Percentiles rank a stretch among this genome's conserved stretches.
Conservation (phyloP, 2,888 invertebrate species). For the Noctua janthe region DNA sequence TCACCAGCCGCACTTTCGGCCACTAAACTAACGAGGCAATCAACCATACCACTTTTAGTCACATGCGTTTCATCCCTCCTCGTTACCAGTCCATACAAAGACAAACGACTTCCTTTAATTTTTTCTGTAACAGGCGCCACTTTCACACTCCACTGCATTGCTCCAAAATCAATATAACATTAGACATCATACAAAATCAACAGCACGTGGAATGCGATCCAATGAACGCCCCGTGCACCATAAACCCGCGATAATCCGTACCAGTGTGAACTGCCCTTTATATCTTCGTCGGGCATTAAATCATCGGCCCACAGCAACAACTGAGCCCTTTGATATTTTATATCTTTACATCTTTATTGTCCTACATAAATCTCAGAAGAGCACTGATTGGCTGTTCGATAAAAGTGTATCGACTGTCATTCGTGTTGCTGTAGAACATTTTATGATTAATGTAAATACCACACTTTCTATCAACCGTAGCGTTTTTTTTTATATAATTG, state of each 20-base stretch:
- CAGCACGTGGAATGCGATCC: conserved; percentile 53
- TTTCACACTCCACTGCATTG: conserved; percentile 28
- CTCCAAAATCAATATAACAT: conserved; percentile 12
- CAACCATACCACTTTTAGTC: too few species aligned
- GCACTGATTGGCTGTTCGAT: conserved; percentile 70
- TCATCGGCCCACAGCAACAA: conserved; percentile 65
- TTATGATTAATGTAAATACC: conserved; percentile 61
- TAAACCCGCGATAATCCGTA: conserved; percentile 55
- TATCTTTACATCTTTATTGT: conserved; percentile 77
- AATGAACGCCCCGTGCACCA: conserved; percentile 23
- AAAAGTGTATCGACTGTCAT: conserved; percentile 71
- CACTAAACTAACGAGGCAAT: too few species aligned
- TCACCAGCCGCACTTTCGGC: too few species aligned
- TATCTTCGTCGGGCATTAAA: conserved; percentile 68
- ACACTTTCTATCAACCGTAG: conserved; percentile 61
- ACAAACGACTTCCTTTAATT: too few species aligned
- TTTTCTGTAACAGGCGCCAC: too few species aligned
- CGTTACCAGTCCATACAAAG: too few species aligned
- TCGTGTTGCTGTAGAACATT: conserved; percentile 56
- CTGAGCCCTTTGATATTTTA: conserved; percentile 75
- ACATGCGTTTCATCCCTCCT: too few species aligned
- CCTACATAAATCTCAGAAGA: conserved; percentile 75
- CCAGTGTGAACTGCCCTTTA: conserved; percentile 67
- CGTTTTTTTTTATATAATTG: conserved; percentile 40
- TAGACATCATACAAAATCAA: conserved; percentile 32